Conservation (phyloP, 2,888 invertebrate genomes). For the Nemapogon koenigi region DNA sequence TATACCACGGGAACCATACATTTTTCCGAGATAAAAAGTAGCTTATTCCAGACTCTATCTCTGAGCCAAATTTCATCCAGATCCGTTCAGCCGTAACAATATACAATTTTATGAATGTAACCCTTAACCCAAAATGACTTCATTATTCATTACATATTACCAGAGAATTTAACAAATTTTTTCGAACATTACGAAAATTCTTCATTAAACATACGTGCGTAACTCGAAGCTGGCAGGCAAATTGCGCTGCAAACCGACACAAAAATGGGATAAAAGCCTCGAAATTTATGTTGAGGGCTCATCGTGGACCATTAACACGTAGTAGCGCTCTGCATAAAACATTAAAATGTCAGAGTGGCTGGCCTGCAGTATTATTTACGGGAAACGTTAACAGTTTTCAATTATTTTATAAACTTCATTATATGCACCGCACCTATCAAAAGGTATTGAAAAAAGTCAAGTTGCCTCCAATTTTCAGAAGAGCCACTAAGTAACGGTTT, state of each 20-base stretch:
- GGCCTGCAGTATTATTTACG: conserved; percentile 49
- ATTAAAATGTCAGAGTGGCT: conserved; percentile 46
- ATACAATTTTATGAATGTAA: no score
- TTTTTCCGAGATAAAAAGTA: no score
- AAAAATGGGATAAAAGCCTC: conserved; percentile 45
- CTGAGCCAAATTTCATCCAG: no score
- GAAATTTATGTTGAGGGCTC: conserved; percentile 48
- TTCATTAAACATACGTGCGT: conserved; percentile 23
- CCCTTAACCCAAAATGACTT: no score
- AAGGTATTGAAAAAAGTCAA: no score
- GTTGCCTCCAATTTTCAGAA: no score
- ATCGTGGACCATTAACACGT: conserved; percentile 52
- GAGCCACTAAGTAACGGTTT: no score
- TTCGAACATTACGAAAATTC: not conserved
- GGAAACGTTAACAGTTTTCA: conserved; percentile 32
- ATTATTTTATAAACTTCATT: conserved; percentile 33
- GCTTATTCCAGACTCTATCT: no score
- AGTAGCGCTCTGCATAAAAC: conserved; percentile 51
- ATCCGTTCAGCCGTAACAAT: no score
- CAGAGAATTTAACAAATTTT: not conserved
- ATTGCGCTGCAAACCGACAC: conserved; percentile 36
- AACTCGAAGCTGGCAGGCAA: conserved; percentile 21
- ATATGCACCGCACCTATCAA: no score
- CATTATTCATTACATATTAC: not conserved
- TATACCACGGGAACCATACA: no score